These are phyloP conservation scores for Neolamprologus devosi DNA, from an alignment of 2,113 vertebrate genomes.

Conservation along the genomic window DNA sequence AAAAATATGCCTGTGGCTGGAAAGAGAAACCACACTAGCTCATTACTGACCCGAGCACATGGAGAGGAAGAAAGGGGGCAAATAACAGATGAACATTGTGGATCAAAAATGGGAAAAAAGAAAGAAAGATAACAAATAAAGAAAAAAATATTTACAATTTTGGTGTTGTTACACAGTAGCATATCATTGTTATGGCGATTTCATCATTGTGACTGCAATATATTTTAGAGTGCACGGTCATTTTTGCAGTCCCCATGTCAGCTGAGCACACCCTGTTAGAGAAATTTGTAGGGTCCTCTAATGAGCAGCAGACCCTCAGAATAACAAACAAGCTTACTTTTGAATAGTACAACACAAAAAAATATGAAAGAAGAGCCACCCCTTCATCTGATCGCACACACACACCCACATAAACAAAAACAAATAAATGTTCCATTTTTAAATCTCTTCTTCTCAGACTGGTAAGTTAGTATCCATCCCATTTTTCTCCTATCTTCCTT, in stretches of 20 bases:
- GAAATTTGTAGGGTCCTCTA: conserved; percentile 34
- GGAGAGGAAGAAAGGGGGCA: not conserved
- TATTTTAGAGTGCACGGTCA: conserved; percentile 30
- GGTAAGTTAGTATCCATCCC: not conserved
- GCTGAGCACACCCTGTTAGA: conserved; percentile 15
- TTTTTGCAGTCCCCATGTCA: conserved; percentile 20
- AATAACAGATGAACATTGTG: conserved; percentile 16
- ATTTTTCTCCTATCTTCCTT: not conserved
- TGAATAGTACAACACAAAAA: not conserved
- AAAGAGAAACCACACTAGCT: conserved; percentile 36
- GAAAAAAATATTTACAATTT: not conserved
- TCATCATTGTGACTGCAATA: conserved; percentile 60
- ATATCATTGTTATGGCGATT: conserved; percentile 59
- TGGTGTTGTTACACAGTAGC: not conserved
- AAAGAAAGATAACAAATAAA: not conserved
- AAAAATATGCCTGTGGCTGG: conserved; percentile 38
- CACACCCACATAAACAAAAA: not conserved
- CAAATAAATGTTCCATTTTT: not conserved
- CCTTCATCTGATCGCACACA: not conserved
- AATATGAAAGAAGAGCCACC: not conserved
- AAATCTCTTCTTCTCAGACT: not conserved
- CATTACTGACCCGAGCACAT: conserved; percentile 51
- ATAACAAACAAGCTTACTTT: not conserved
- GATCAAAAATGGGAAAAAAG: not conserved
- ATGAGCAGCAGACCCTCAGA: conserved; percentile 47